Percentiles rank a stretch among this genome's conserved stretches.
These are phyloP conservation scores for Machimus atricapillus DNA, from an alignment of 2,888 invertebrate genomes.

Conservation along the genomic window DNA sequence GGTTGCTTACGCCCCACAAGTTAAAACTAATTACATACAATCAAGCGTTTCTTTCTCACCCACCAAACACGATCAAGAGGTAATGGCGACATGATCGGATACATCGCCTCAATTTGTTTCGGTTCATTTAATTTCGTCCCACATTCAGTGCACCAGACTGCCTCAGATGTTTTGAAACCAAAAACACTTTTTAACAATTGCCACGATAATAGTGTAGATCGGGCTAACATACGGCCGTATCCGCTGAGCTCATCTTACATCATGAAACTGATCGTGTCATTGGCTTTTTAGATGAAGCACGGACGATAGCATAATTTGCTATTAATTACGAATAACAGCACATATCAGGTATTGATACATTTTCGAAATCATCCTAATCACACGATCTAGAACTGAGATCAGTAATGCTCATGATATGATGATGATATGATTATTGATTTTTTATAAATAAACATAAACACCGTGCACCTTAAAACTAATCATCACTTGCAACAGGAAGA, in stretches of 20 bases:
- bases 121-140: not conserved
- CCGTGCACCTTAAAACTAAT: not conserved
- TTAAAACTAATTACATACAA: not conserved
- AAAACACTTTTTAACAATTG: not conserved
- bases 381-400: not conserved
- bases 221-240: not conserved
- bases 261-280: not conserved
- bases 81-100: not conserved
- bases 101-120: not conserved
- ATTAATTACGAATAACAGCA: not conserved
- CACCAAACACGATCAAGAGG: not conserved
- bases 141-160: not conserved
- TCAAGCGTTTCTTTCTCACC: not conserved
- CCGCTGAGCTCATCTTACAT: not conserved
- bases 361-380: not conserved
- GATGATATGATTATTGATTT: not conserved
- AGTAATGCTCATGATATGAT: not conserved
- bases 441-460: not conserved
- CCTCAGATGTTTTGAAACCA: not conserved
- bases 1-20: not conserved
- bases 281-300: not conserved
- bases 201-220: not conserved
- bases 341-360: not conserved
- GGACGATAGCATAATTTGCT: not conserved
- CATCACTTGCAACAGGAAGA: not conserved